A percentile compares a stretch with the other conserved stretches of the same genome.
These are phyloP conservation scores for Galaxias olidus DNA, from an alignment of 2,797 vertebrate genomes.

Conservation along the genomic window DNA sequence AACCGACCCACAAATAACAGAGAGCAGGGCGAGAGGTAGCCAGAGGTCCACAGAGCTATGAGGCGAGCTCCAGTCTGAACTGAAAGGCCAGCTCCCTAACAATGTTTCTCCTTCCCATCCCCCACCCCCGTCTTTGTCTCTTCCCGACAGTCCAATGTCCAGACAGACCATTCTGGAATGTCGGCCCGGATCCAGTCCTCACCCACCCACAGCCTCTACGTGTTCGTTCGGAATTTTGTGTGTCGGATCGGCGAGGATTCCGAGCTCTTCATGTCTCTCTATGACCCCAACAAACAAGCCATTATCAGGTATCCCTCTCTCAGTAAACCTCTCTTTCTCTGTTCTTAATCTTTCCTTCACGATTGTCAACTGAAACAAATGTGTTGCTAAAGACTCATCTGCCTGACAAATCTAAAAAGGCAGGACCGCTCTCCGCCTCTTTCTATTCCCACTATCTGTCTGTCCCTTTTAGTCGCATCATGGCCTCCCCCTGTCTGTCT, in stretches of 20 bases:
- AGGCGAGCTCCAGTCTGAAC: no score
- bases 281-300: constrained; percentile 85
- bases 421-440: background rate
- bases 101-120: no score
- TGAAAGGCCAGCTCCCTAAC: no score
- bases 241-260: constrained; percentile 98
- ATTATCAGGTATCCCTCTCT: constrained; percentile 84
- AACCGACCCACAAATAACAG: no score
- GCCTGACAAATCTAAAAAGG: no score
- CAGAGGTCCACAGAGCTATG: no score
- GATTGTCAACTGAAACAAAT: no score
- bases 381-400: no score
- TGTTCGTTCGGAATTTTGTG: constrained; percentile 97
- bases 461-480: no score
- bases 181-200: constrained; percentile 90
- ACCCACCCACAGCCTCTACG: constrained; percentile 95
- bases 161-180: constrained; percentile 84
- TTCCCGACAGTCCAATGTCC: constrained; percentile 81
- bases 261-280: constrained; percentile 97
- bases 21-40: no score
- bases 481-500: no score
- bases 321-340: background rate
- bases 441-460: background rate
- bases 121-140: background rate
- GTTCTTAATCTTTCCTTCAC: background rate